Evolutionary conservation across 2,888 invertebrate genomes (phyloP), one percentile per base, ranked within the genome.

Genomic region (Acleris sparsana): DNA sequence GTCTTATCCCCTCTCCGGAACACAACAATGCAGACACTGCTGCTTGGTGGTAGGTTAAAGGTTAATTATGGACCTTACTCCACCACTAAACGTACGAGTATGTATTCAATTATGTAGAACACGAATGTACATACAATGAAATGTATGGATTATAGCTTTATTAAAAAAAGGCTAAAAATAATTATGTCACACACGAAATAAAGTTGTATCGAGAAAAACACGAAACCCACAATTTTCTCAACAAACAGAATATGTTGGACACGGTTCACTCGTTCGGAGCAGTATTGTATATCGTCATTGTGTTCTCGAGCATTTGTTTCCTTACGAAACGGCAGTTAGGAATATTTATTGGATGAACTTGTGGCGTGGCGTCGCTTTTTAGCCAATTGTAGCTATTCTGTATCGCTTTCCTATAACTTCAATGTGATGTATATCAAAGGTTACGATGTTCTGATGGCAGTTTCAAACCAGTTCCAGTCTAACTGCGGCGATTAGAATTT

Each of bases 301-400:
- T 90, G 85, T 88, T 89, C 87, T 89, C 85, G 85, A 90, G 89
- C 87, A 86, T 89, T 91, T 87, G 87, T 87, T 90, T 90, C 88
- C 88, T 91, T 87, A 85, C 87, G 82, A 81, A 87, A 84, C 83
- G 86, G 90, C 88, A 90, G 90, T 92, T 92, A 88, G 84, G 88
- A 85, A 87, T 90, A 92, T 91, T 92, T 92, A 92, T 91, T 86
- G 88, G 84, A 82, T 84, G 85, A 90, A 92, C 88, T 92, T 89
- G 88, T 84, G 84, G 85, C 86, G 82, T 87, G 85, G 86, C 83
- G 83, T 78, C 84, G 82, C 82, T 89, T 89, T 90, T 91, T 87
- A 85, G 87, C 84, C 88, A 84, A 88, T 88, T 86, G 83, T 83
- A 82, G 82, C 86, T 80, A 85, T 86, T 87, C 80, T 84, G 80